Evolutionary conservation across 2,113 vertebrate genomes (phyloP).

Genomic region (Opisthocomus hoazin): DNA sequence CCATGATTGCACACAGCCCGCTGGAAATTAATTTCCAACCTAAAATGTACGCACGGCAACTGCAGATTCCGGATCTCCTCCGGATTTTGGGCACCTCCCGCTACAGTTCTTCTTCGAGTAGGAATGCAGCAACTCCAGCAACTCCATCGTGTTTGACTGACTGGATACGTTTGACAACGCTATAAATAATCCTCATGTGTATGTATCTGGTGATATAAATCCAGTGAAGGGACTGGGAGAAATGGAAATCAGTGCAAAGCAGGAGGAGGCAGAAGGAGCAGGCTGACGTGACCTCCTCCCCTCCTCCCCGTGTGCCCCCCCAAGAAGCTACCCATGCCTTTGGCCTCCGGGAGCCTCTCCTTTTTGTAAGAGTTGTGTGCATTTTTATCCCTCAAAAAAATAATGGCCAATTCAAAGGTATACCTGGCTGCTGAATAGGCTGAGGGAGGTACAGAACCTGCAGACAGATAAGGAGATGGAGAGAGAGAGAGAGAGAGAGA

Average conservation of each 20-base stretch:
- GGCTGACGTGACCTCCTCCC: not conserved
- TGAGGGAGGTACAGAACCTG: too few relatives aligned
- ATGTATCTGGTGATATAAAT: not conserved
- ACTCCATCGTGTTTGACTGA: not conserved
- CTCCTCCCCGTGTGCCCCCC: too few relatives aligned
- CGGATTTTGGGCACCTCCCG: not conserved
- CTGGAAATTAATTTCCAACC: not conserved
- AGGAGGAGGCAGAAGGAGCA: not conserved
- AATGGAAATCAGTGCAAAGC: not conserved
- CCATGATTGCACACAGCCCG: not conserved
- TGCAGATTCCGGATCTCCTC: not conserved
- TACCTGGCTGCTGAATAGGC: too few relatives aligned
- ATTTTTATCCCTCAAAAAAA: not conserved
- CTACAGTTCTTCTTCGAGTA: not conserved
- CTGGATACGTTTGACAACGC: not conserved
- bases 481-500: too few relatives aligned
- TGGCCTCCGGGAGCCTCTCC: not conserved
- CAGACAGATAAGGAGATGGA: not conserved
- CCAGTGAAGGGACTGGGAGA: not conserved
- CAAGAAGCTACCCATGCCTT: not conserved
- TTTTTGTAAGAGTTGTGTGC: not conserved
- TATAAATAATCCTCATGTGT: not conserved
- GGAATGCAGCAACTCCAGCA: not conserved
- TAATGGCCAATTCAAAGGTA: too few relatives aligned
- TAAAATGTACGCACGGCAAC: not conserved